phyloP scores from a whole-genome alignment of 2,888 invertebrate species.

The Ophioninae sp. region DNA sequence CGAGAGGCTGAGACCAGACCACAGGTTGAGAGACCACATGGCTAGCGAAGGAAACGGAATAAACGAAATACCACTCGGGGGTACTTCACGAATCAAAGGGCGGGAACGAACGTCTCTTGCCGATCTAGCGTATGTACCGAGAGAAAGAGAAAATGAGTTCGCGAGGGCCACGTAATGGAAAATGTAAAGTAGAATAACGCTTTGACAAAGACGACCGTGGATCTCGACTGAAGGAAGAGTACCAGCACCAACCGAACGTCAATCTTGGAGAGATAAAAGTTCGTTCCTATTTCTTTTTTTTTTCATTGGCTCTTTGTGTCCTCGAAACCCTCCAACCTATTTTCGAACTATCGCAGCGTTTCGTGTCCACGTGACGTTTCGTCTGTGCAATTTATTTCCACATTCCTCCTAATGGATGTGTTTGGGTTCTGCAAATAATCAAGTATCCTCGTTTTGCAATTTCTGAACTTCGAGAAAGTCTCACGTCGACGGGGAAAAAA shows the following conservation, averaged over 20 bases:
- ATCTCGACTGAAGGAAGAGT: slow-evolving; percentile 25
- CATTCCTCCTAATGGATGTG: too few relatives aligned
- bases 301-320: not conserved
- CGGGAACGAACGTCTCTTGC: slow-evolving; percentile 24
- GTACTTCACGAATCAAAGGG: slow-evolving; percentile 39
- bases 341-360: too few relatives aligned
- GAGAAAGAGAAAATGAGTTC: slow-evolving; percentile 29
- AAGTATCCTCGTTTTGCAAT: not conserved
- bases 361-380: not conserved
- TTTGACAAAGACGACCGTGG: slow-evolving; percentile 12
- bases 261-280: slow-evolving; percentile 36
- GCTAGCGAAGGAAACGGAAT: slow-evolving; percentile 42
- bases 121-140: slow-evolving; percentile 10
- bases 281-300: slow-evolving; percentile 7
- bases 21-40: slow-evolving; percentile 43
- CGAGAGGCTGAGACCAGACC: slow-evolving; percentile 46
- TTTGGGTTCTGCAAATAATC: too few relatives aligned
- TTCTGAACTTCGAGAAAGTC: not conserved
- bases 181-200: slow-evolving; percentile 63
- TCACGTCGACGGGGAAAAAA: not conserved
- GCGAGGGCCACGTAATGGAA: slow-evolving; percentile 55
- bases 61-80: slow-evolving; percentile 42
- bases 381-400: not conserved
- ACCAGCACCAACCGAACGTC: slow-evolving; percentile 31
- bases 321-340: not conserved